phyloP scores from a whole-genome alignment of 2,113 vertebrate species.

The Serinus canaria region DNA sequence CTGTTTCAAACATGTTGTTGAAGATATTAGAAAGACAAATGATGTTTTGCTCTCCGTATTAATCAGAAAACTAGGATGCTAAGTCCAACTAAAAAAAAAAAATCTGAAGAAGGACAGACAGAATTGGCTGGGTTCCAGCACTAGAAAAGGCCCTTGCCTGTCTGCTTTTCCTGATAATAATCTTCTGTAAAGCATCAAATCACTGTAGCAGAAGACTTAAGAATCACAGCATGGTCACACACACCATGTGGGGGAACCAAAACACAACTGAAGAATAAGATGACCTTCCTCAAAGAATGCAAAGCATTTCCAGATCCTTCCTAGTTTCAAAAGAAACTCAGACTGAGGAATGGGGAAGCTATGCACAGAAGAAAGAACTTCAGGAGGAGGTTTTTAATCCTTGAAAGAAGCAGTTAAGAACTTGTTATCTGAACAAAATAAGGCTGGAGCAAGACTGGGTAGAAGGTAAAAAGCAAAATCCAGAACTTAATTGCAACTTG shows the following conservation, averaged over 20 bases:
- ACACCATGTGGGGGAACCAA: neutral
- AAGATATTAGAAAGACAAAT: neutral
- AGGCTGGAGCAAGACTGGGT: neutral
- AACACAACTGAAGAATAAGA: neutral
- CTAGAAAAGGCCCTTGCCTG: neutral
- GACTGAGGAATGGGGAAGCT: neutral
- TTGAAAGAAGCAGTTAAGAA: neutral
- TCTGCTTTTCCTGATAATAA: neutral
- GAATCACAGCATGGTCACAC: neutral
- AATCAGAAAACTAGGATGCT: neutral
- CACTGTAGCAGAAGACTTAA: neutral
- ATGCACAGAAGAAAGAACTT: neutral
- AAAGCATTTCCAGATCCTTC: neutral
- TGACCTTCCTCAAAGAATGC: neutral
- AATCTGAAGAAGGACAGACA: neutral
- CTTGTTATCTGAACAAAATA: neutral
- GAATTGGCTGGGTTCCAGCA: neutral
- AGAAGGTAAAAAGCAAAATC: neutral
- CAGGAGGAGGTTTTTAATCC: neutral
- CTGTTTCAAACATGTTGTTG: neutral
- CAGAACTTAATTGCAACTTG: neutral
- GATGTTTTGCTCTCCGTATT: neutral
- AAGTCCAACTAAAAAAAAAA: neutral
- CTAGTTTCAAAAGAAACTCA: neutral
- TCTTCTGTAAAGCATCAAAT: neutral